Conservation (phyloP, 2,888 invertebrate species). For the Cryptophagus acutangulus region DNA sequence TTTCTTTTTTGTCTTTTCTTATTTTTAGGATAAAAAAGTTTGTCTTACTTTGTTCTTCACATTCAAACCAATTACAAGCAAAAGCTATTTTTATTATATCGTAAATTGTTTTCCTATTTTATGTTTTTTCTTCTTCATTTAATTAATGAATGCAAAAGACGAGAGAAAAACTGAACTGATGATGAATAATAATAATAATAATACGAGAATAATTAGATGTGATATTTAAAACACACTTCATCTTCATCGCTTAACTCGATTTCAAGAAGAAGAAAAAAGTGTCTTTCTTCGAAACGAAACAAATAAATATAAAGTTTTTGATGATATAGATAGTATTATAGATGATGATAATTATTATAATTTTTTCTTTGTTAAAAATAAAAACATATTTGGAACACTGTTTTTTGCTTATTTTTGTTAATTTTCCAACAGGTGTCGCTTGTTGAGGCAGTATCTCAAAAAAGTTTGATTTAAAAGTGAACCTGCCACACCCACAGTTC, state of each 20-base stretch:
- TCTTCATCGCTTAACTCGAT: too few relatives aligned
- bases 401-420: slow-evolving; percentile 22
- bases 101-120: slow-evolving; percentile 29
- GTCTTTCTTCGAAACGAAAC: too few relatives aligned
- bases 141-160: slow-evolving; percentile 26
- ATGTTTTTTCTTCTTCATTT: slow-evolving; percentile 20
- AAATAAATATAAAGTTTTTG: too few relatives aligned
- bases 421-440: slow-evolving; percentile 30
- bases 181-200: slow-evolving; percentile 22
- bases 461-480: slow-evolving; percentile 30
- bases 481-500: slow-evolving; percentile 11
- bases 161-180: too few relatives aligned
- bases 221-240: too few relatives aligned
- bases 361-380: too few relatives aligned
- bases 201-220: slow-evolving; percentile 26
- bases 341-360: neutral
- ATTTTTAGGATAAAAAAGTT: slow-evolving; percentile 32
- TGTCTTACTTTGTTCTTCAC: slow-evolving; percentile 26
- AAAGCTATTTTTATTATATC: slow-evolving; percentile 35
- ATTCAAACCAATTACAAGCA: slow-evolving; percentile 36
- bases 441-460: slow-evolving; percentile 37
- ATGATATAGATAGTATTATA: too few relatives aligned
- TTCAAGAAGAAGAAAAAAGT: too few relatives aligned
- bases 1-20: too few relatives aligned
- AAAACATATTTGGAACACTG: slow-evolving; percentile 35